phyloP scores from a whole-genome alignment of 2,888 invertebrate species.

The Priocnemis perturbator region DNA sequence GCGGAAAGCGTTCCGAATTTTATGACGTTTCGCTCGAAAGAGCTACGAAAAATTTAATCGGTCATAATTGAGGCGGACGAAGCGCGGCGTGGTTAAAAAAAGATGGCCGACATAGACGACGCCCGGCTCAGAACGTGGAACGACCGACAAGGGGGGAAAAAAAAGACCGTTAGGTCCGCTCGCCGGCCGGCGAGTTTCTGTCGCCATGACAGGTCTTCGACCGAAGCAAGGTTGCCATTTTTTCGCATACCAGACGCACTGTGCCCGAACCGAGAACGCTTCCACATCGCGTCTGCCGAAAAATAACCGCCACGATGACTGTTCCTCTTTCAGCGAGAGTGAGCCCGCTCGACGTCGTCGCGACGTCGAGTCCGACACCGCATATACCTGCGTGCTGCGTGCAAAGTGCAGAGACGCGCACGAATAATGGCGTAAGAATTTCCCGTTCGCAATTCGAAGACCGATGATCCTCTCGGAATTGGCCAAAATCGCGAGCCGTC shows the following conservation, averaged over 20 bases:
- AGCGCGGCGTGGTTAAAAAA: background rate
- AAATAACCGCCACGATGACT: too few species aligned
- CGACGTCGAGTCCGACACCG: too few species aligned
- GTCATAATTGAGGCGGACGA: background rate
- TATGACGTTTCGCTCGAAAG: background rate
- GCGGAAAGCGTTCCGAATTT: background rate
- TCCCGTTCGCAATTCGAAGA: too few species aligned
- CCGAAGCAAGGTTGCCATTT: constrained; percentile 44
- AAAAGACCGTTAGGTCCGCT: constrained; percentile 55
- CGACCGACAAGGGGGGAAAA: constrained; percentile 48
- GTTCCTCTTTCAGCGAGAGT: too few species aligned
- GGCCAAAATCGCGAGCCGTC: too few species aligned
- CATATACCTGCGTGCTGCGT: too few species aligned
- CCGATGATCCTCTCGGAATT: too few species aligned
- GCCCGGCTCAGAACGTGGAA: constrained; percentile 18
- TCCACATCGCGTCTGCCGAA: background rate
- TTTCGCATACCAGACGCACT: constrained; percentile 35
- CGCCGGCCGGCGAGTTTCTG: constrained; percentile 54
- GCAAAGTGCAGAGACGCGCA: too few species aligned
- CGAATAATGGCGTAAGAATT: too few species aligned
- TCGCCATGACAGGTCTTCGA: constrained; percentile 65
- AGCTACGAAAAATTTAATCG: background rate
- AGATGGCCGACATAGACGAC: constrained; percentile 19
- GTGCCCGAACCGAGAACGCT: constrained; percentile 14
- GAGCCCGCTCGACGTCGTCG: too few species aligned